Evolutionary conservation across 1,140 invertebrate genomes (phyloP).

Genomic region (Drosophila kepulauana): DNA sequence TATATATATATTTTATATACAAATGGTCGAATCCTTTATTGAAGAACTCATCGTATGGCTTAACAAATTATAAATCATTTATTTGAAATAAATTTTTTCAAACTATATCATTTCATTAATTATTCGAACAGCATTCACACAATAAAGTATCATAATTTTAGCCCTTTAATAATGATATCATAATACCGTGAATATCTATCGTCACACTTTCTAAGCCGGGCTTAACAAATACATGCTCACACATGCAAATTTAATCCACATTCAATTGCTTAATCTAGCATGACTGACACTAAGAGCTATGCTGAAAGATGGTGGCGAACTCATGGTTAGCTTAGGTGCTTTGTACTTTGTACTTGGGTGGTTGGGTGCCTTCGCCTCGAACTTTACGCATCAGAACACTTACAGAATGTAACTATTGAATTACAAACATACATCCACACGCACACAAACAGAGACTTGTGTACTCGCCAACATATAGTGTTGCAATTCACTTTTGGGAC

Average conservation of each 20-base stretch:
- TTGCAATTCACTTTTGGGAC: conserved; percentile 69
- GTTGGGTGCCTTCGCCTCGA: not conserved
- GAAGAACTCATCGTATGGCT: no score
- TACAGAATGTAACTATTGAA: conserved; percentile 58
- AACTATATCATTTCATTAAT: no score
- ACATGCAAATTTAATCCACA: conserved; percentile 56
- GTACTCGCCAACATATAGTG: conserved; percentile 64
- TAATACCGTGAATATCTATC: not conserved
- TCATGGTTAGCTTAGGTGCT: not conserved
- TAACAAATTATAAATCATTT: no score
- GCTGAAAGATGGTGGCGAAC: conserved; percentile 51
- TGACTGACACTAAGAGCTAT: conserved; percentile 61
- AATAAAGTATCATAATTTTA: not conserved
- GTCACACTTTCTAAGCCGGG: not conserved
- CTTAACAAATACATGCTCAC: conserved; percentile 13
- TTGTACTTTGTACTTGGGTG: not conserved
- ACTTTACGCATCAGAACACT: conserved; percentile 66
- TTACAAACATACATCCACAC: conserved; percentile 37
- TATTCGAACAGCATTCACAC: no score
- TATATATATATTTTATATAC: no score
- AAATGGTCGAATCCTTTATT: no score
- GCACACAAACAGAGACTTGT: conserved; percentile 10
- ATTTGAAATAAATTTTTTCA: no score
- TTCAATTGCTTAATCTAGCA: conserved; percentile 72
- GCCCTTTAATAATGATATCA: not conserved